Percentiles rank a stretch among this genome's conserved stretches.
Evolutionary conservation across 2,113 vertebrate species (phyloP).

Genomic region (Caranx ignobilis): DNA sequence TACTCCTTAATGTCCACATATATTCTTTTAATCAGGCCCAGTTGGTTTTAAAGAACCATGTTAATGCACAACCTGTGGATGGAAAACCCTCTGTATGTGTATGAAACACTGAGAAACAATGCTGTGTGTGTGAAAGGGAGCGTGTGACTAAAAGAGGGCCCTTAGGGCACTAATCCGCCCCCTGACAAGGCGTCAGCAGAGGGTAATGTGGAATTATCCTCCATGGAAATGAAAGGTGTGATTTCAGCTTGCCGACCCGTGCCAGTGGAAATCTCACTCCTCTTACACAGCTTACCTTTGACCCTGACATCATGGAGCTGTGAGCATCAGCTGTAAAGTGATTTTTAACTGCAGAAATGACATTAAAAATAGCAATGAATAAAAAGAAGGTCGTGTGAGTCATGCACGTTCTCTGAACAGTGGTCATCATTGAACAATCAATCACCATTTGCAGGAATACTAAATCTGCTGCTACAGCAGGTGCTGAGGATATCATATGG

Average conservation of each 20-base stretch:
- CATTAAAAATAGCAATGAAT: neutral
- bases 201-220: constrained; percentile 35
- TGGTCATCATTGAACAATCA: neutral
- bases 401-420: neutral
- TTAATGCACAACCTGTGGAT: neutral
- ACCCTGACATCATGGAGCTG: neutral
- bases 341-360: constrained; percentile 26
- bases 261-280: neutral
- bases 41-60: constrained; percentile 11
- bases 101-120: neutral
- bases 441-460: neutral
- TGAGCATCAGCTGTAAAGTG: constrained; percentile 6
- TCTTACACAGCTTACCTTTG: constrained; percentile 31
- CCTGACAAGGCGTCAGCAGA: constrained; percentile 34
- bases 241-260: neutral
- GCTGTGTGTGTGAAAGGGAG: neutral
- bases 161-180: constrained; percentile 38
- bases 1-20: neutral
- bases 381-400: neutral
- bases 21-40: constrained; percentile 20
- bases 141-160: constrained; percentile 24
- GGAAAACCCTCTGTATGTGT: neutral
- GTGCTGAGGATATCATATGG: no score
- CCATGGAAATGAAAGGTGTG: constrained; percentile 41
- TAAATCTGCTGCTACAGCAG: neutral